Evolutionary conservation across 2,888 invertebrate species (phyloP), one percentile per base, ranked within the genome.

Genomic region (Flexamia atlantica): DNA sequence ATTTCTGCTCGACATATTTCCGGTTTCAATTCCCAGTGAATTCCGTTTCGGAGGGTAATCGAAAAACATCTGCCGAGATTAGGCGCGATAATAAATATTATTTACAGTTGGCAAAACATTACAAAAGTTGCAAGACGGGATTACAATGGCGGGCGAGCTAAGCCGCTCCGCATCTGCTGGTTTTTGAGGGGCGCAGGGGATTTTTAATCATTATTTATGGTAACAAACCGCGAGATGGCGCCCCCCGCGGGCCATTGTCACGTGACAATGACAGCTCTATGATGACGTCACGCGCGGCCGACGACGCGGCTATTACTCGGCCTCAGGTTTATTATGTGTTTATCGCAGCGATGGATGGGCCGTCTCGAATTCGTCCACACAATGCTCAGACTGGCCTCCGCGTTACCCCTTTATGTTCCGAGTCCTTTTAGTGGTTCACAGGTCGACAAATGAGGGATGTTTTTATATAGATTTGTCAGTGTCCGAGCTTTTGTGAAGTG

Each of bases 211-310:
- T 28, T 79, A 79, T 79, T 53, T 79, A 79, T 79, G 79, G 79
- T 79, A 79, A 76, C 76, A 76, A 76, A 79, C 79, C 79, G 36
- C 79, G 53, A n/a, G 30, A 79, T 79, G 79, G n/a, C n/a, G n/a
- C 23, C 32, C 30, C 79, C 79, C 79, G 79, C 23, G 9, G 79
- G 79, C 20, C 25, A 32, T 79, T 53, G 53, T 57, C 76, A n/a
- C n/a, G n/a, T n/a, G n/a, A n/a, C n/a, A 23, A 1, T 79, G 76
- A 79, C 57, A 36, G 2, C 79, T 79, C 79, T 32, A 53, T 79
- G 57, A 32, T 28, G n/a, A 53, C 12, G 79, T 36, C 79, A 79
- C 79, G 79, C 25, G 3, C n/a, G 79, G 20, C 20, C 0, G 12
- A 46, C 50, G 57, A 25, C 10, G 17, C 10, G 17, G 79, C 76